Percentiles rank a stretch among this genome's conserved stretches.
phyloP scores from a whole-genome alignment of 2,797 vertebrate species.

The Parauchenoglanis ngamensis region DNA sequence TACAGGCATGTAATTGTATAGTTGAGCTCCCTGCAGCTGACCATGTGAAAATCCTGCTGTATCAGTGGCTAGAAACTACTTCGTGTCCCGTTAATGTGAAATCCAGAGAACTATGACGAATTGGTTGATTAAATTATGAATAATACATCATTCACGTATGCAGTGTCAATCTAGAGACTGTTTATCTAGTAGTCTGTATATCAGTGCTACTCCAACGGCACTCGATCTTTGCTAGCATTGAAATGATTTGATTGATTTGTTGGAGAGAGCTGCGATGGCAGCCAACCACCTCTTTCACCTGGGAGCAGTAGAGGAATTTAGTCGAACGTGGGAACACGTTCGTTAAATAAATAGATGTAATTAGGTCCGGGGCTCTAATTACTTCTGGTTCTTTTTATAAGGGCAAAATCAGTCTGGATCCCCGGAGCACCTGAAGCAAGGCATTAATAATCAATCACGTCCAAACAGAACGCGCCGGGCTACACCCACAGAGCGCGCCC shows the following conservation, averaged over 20 bases:
- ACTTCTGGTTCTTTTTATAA: slow-evolving; percentile 65
- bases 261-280: slow-evolving; percentile 25
- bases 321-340: slow-evolving; percentile 65
- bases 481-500: slow-evolving; percentile 46
- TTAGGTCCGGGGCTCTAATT: slow-evolving; percentile 75
- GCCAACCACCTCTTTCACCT: slow-evolving; percentile 48
- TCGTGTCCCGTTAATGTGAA: slow-evolving; percentile 4
- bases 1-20: slow-evolving; percentile 29
- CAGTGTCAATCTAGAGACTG: not conserved
- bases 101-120: not conserved
- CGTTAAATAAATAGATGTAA: slow-evolving; percentile 76
- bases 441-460: slow-evolving; percentile 72
- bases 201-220: not conserved
- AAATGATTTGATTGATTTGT: slow-evolving; percentile 30
- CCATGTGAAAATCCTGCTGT: not conserved
- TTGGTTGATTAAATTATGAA: slow-evolving; percentile 6
- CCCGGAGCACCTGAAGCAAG: slow-evolving; percentile 59
- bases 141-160: slow-evolving; percentile 15
- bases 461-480: slow-evolving; percentile 43
- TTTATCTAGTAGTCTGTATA: not conserved
- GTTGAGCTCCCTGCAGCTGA: slow-evolving; percentile 22
- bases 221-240: not conserved
- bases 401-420: slow-evolving; percentile 56
- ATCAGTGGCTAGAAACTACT: slow-evolving; percentile 23
- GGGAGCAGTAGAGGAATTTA: slow-evolving; percentile 55